These are phyloP conservation scores for Etia nguti DNA, from an alignment of 2,113 vertebrate species.

Conservation along the genomic window DNA sequence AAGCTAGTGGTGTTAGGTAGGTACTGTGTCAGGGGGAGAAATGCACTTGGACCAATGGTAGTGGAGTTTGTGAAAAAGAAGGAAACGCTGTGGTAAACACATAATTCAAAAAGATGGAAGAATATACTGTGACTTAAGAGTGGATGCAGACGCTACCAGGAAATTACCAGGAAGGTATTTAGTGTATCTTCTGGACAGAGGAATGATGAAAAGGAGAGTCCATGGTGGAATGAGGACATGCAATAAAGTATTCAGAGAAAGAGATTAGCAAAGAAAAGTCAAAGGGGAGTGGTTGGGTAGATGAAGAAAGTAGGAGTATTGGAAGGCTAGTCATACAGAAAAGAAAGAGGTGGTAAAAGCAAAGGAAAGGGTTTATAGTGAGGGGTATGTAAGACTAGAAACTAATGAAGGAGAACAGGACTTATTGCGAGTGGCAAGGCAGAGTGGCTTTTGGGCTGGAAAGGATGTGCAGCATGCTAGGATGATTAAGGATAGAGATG, in stretches of 20 bases:
- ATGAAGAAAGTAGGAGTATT: not conserved
- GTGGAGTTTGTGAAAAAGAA: too few species aligned
- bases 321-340: not conserved
- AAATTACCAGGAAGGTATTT: not conserved
- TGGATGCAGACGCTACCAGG: too few species aligned
- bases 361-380: not conserved
- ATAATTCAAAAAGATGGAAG: too few species aligned
- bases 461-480: not conserved
- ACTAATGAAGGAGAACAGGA: not conserved
- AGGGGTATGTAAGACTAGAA: not conserved
- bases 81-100: too few species aligned
- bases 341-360: not conserved
- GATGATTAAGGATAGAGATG: not conserved
- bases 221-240: not conserved
- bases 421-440: not conserved
- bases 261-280: not conserved
- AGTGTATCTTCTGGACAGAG: not conserved
- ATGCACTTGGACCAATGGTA: too few species aligned
- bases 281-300: not conserved
- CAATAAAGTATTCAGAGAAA: not conserved
- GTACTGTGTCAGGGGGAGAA: too few species aligned
- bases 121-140: too few species aligned
- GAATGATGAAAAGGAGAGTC: not conserved
- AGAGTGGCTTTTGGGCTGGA: not conserved
- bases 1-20: too few species aligned